These are phyloP conservation scores for Ladona fulva DNA, from an alignment of 1,140 invertebrate species.

Conservation along the genomic window DNA sequence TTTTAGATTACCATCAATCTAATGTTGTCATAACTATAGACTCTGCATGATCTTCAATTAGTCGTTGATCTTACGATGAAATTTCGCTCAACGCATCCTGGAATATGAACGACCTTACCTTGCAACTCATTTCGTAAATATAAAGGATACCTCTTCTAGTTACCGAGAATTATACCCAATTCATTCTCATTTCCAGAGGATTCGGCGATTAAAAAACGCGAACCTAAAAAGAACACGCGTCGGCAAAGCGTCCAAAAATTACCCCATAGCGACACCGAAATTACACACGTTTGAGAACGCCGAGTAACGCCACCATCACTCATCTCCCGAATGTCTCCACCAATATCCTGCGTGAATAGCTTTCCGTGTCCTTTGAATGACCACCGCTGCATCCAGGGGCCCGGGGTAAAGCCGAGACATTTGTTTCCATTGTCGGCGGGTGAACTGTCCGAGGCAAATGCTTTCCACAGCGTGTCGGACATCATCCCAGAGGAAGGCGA, in stretches of 20 bases:
- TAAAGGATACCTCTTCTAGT: too few species aligned
- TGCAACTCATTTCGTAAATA: too few species aligned
- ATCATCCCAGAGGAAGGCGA: not conserved
- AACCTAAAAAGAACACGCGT: too few species aligned
- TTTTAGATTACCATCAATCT: too few species aligned
- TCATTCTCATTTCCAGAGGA: too few species aligned
- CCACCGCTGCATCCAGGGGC: not conserved
- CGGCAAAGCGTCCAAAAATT: not conserved
- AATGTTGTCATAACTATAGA: too few species aligned
- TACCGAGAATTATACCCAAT: too few species aligned
- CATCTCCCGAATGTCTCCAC: not conserved
- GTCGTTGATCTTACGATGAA: too few species aligned
- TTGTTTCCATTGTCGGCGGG: not conserved
- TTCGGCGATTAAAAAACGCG: too few species aligned
- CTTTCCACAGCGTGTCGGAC: not conserved
- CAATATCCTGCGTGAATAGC: conserved; percentile 4
- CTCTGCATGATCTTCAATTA: too few species aligned
- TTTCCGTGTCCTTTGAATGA: not conserved
- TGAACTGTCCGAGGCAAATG: not conserved
- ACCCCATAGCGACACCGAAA: not conserved
- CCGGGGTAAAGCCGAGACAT: not conserved
- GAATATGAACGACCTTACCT: too few species aligned
- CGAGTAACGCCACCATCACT: not conserved
- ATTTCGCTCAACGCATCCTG: too few species aligned
- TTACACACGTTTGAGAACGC: not conserved